These are phyloP conservation scores for Sinocyclocheilus anophthalmus DNA, from an alignment of 2,113 vertebrate species.

Conservation along the genomic window DNA sequence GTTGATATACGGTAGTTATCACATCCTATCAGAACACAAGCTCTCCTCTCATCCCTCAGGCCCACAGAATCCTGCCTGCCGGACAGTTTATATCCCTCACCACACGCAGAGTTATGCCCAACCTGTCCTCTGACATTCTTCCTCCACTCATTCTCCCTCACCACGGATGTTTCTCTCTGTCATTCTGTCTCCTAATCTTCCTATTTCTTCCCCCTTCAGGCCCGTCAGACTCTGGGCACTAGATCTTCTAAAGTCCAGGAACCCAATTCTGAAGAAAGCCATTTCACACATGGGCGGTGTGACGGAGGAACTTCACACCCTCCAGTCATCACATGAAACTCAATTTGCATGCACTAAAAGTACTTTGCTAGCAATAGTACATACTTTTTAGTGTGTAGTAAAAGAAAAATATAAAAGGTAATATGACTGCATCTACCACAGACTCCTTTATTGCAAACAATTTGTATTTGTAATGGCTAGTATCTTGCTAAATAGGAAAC, in stretches of 20 bases:
- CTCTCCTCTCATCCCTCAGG: constrained; percentile 45
- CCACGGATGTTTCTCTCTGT: constrained; percentile 19
- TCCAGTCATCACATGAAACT: background rate
- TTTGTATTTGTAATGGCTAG: background rate
- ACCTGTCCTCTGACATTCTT: constrained; percentile 26
- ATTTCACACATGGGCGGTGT: constrained; percentile 31
- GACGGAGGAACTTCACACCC: background rate
- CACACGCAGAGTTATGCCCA: constrained; percentile 41
- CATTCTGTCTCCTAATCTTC: constrained; percentile 25
- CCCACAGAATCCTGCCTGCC: constrained; percentile 14
- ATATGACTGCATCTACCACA: background rate
- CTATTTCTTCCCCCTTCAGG: background rate
- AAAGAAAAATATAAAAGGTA: background rate
- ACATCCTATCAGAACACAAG: constrained; percentile 50
- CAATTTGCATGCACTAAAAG: constrained; percentile 6
- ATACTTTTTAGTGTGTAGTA: background rate
- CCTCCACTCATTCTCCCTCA: constrained; percentile 14
- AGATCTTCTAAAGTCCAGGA: constrained; percentile 20
- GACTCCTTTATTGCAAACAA: background rate
- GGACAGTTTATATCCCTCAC: constrained; percentile 26
- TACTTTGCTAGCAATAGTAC: background rate
- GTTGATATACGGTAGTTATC: constrained; percentile 53
- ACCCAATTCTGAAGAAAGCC: constrained; percentile 2
- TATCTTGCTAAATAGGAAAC: background rate
- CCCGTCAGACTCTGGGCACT: background rate